Evolutionary conservation across 2,888 invertebrate genomes (phyloP).

Genomic region (Lasioglossum oenotherae): DNA sequence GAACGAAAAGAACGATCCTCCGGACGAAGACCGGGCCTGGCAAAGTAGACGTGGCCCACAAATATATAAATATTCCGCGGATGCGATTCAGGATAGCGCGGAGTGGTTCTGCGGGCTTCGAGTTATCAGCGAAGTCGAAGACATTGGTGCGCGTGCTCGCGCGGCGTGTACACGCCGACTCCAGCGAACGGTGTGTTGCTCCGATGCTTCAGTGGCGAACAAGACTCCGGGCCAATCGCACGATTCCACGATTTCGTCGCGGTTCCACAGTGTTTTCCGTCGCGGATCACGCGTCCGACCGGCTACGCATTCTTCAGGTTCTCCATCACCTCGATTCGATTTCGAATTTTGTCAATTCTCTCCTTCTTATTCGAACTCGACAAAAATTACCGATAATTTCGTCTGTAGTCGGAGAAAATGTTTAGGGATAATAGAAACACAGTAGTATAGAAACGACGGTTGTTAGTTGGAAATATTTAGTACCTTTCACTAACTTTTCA

Average conservation of each 20-base stretch:
- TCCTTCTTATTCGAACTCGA: background rate
- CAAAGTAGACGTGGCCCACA: background rate
- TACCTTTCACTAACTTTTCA: background rate
- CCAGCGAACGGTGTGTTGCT: conserved; percentile 66
- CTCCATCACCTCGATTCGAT: conserved; percentile 29
- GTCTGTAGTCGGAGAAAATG: too few relatives aligned
- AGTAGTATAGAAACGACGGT: background rate
- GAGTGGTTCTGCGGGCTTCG: conserved; percentile 41
- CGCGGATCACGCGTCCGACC: background rate
- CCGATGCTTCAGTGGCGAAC: conserved; percentile 80
- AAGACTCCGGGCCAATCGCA: conserved; percentile 81
- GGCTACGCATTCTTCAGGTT: conserved; percentile 8
- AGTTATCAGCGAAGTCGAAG: conserved; percentile 66
- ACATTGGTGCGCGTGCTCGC: conserved; percentile 72
- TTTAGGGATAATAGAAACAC: background rate
- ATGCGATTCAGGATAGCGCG: conserved; percentile 34
- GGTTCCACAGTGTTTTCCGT: conserved; percentile 20
- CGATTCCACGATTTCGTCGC: conserved; percentile 60
- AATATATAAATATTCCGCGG: conserved; percentile 53
- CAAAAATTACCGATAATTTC: background rate
- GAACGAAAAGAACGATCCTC: background rate
- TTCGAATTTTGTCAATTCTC: background rate
- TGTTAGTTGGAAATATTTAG: background rate
- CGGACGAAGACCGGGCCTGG: conserved; percentile 1
- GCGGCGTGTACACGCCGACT: conserved; percentile 59